Evolutionary conservation across 2,113 vertebrate species (phyloP).

Genomic region (Fregetta grallaria): DNA sequence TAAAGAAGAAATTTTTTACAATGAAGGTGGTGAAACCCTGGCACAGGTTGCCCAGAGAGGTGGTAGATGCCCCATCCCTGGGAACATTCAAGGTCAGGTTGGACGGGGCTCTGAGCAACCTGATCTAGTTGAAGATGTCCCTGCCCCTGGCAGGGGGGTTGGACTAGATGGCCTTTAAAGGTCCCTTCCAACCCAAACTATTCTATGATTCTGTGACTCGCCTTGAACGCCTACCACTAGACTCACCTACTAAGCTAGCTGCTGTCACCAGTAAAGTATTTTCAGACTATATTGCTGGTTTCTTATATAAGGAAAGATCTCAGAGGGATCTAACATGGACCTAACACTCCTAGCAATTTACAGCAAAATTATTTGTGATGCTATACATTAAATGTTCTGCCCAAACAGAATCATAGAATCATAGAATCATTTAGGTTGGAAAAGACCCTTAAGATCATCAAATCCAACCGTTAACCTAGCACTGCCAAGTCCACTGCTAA

Average conservation of each 20-base stretch:
- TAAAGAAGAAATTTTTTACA: too few species aligned
- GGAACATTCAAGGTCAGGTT: too few species aligned
- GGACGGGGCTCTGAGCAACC: too few species aligned
- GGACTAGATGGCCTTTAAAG: too few species aligned
- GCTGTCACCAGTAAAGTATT: neutral
- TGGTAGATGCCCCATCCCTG: too few species aligned
- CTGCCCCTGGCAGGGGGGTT: too few species aligned
- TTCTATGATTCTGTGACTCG: too few species aligned
- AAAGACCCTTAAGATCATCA: accelerated
- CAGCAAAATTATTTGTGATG: neutral
- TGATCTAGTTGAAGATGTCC: too few species aligned
- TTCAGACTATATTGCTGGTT: neutral
- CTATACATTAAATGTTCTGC: neutral
- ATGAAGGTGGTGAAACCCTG: too few species aligned
- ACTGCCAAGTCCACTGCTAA: neutral
- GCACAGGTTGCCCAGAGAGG: too few species aligned
- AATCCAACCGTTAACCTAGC: neutral
- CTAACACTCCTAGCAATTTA: neutral
- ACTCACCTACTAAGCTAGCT: neutral
- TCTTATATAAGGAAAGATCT: neutral
- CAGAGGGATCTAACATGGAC: neutral
- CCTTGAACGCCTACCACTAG: neutral
- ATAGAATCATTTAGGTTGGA: neutral
- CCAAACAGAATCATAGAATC: neutral
- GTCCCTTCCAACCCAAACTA: too few species aligned